These are phyloP conservation scores for Leptinotarsa tumamoca DNA, from an alignment of 2,888 invertebrate species.

Conservation along the genomic window DNA sequence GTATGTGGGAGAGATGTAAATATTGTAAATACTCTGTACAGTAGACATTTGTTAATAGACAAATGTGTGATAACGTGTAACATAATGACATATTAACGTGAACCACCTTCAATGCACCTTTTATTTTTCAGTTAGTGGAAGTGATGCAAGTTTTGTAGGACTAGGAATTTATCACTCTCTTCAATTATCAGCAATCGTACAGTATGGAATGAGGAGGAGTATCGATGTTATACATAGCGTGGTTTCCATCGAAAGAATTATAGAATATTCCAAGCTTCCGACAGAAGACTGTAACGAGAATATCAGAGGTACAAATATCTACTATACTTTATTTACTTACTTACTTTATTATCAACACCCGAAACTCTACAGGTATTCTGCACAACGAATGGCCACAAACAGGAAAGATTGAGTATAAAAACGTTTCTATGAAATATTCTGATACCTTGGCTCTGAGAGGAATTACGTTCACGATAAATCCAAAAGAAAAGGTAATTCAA, in stretches of 20 bases:
- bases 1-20: no score
- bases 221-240: background rate
- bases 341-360: background rate
- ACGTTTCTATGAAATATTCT: background rate
- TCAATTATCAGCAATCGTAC: background rate
- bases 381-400: background rate
- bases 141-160: background rate
- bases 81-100: background rate
- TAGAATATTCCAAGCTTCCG: background rate
- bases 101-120: background rate
- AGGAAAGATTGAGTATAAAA: background rate
- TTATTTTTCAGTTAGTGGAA: background rate
- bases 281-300: background rate
- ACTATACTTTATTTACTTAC: background rate
- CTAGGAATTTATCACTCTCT: background rate
- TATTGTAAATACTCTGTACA: no score
- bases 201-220: background rate
- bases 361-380: background rate
- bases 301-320: background rate
- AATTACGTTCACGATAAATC: background rate
- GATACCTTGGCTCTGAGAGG: background rate
- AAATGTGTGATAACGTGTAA: no score
- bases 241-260: background rate
- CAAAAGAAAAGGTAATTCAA: background rate
- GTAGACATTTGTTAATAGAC: no score